Evolutionary conservation across 2,113 vertebrate genomes (phyloP).

Genomic region (Xiphorhynchus elegans): DNA sequence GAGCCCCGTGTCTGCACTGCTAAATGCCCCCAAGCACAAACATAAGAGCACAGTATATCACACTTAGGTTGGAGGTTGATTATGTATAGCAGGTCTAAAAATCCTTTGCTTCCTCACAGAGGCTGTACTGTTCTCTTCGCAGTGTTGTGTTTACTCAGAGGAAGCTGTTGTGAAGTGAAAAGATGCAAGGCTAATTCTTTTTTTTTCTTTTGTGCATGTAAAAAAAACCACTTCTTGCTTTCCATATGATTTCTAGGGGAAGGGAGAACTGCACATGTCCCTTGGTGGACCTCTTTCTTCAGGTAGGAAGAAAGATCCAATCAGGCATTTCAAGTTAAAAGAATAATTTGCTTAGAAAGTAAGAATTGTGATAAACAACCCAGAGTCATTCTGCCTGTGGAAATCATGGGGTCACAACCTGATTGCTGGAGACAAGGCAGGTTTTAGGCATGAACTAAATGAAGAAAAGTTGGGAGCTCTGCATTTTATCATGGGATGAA

Average conservation of each 20-base stretch:
- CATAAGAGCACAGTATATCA: neutral
- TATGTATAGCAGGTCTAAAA: neutral
- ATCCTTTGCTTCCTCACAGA: neutral
- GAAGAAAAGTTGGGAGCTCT: conserved; percentile 1
- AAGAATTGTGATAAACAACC: conserved; percentile 3
- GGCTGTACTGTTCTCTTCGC: neutral
- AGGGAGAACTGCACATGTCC: neutral
- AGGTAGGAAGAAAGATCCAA: neutral
- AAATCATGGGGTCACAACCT: neutral
- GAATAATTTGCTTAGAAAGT: neutral
- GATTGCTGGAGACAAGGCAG: conserved; percentile 21
- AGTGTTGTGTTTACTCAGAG: neutral
- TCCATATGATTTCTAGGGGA: neutral
- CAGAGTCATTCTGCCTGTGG: neutral
- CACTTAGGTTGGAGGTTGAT: neutral
- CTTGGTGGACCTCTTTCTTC: neutral
- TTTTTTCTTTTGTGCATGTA: neutral
- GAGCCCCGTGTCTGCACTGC: neutral
- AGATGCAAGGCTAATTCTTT: neutral
- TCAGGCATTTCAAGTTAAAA: neutral
- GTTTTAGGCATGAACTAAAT: neutral
- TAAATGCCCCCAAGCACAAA: neutral
- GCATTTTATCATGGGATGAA: conserved; percentile 9
- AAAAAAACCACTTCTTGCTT: neutral
- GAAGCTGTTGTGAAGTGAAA: neutral